phyloP scores from a whole-genome alignment of 2,797 vertebrate genomes.

The Sphenodon punctatus region DNA sequence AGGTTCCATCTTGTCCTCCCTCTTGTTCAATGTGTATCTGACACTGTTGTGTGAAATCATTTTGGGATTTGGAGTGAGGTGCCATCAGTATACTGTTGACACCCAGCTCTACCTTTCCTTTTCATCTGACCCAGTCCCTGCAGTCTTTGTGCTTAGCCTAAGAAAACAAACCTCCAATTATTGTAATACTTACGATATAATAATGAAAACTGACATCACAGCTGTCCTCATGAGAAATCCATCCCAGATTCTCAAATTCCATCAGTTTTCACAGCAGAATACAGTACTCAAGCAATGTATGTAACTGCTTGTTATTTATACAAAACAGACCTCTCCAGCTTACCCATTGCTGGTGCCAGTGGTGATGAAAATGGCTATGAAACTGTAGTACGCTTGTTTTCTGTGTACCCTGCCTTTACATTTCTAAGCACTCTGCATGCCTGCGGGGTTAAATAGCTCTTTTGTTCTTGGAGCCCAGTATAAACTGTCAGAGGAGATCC shows the following conservation, averaged over 20 bases:
- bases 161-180: too few species aligned
- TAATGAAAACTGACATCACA: too few species aligned
- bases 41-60: too few species aligned
- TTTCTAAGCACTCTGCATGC: background rate
- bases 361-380: background rate
- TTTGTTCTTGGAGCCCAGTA: background rate
- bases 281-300: background rate
- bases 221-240: too few species aligned
- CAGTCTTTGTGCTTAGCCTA: too few species aligned
- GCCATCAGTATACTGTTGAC: too few species aligned
- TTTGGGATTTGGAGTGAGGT: too few species aligned
- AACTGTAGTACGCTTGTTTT: background rate
- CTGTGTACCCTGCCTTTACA: background rate
- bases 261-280: background rate
- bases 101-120: too few species aligned
- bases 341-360: background rate
- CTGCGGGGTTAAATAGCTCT: background rate
- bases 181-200: too few species aligned
- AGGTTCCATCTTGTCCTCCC: too few species aligned
- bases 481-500: background rate
- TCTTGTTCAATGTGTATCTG: too few species aligned
- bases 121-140: too few species aligned
- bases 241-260: background rate
- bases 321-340: background rate
- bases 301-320: background rate